Conservation (phyloP, 2,113 vertebrate genomes). For the Prinia subflava region DNA sequence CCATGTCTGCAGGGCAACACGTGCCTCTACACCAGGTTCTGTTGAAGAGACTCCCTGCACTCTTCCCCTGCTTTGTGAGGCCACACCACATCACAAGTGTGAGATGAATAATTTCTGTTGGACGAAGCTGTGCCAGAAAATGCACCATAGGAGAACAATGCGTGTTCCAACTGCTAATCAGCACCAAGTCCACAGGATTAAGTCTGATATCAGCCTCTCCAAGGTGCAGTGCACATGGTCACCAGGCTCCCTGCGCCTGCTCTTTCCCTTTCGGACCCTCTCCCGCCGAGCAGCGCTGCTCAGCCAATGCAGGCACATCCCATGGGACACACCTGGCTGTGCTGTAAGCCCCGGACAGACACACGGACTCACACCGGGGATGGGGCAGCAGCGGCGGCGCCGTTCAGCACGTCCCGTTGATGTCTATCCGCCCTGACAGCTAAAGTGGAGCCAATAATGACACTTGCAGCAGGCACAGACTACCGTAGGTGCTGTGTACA, state of each 20-base stretch:
- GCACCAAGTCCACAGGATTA: not conserved
- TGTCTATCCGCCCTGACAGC: not conserved
- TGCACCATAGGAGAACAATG: not conserved
- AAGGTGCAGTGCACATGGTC: not conserved
- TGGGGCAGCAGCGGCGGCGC: fast-evolving
- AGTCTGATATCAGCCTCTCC: not conserved
- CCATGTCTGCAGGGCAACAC: not conserved
- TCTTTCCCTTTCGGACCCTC: not conserved
- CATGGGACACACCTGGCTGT: not conserved
- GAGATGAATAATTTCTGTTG: not conserved
- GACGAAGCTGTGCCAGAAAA: not conserved
- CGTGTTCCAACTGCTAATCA: not conserved
- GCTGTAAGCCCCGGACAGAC: not conserved
- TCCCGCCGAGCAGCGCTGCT: not conserved
- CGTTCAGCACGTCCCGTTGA: not conserved
- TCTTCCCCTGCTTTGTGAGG: not conserved
- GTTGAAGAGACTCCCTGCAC: not conserved
- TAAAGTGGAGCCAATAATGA: not conserved
- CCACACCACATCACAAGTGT: too few relatives aligned
- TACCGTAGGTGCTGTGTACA: not conserved
- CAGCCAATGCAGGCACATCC: not conserved
- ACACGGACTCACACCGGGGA: not conserved
- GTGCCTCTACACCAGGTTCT: not conserved
- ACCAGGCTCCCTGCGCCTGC: fast-evolving
- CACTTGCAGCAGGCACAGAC: not conserved